Conservation (phyloP, 2,888 invertebrate species). For the Tenthredo distinguenda region DNA sequence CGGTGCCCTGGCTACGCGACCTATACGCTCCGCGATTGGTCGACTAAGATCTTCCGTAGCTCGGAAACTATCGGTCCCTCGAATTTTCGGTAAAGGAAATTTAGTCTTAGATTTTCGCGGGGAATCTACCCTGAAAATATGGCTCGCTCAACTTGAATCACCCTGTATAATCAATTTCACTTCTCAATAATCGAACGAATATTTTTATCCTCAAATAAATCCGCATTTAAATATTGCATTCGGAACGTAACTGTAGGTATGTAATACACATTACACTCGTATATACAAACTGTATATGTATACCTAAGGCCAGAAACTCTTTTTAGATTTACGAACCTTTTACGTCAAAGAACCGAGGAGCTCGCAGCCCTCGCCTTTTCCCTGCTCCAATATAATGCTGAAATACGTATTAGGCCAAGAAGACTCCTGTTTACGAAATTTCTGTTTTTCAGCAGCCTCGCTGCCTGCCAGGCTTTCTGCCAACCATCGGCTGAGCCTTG, state of each 20-base stretch:
- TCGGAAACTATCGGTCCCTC: no score
- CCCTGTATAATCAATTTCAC: no score
- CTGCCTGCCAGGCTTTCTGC: background rate
- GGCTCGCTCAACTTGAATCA: no score
- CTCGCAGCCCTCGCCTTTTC: conserved; percentile 9
- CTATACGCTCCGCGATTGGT: no score
- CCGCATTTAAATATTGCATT: background rate
- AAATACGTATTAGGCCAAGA: conserved; percentile 32
- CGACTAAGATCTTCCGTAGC: no score
- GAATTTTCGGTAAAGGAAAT: no score
- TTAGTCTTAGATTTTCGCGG: no score
- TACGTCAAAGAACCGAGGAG: conserved; percentile 21
- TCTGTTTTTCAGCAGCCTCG: conserved; percentile 19
- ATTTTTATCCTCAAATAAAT: no score
- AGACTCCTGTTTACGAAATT: conserved; percentile 33
- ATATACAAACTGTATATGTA: background rate
- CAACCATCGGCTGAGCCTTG: background rate
- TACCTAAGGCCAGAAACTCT: background rate
- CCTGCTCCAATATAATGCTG: background rate
- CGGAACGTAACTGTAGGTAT: background rate
- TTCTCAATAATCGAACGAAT: no score
- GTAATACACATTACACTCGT: background rate
- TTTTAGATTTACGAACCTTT: conserved; percentile 41
- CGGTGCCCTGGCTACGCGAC: no score
- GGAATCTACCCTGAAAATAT: no score